Conservation (phyloP, 2,888 invertebrate species). For the Thereva unica region DNA sequence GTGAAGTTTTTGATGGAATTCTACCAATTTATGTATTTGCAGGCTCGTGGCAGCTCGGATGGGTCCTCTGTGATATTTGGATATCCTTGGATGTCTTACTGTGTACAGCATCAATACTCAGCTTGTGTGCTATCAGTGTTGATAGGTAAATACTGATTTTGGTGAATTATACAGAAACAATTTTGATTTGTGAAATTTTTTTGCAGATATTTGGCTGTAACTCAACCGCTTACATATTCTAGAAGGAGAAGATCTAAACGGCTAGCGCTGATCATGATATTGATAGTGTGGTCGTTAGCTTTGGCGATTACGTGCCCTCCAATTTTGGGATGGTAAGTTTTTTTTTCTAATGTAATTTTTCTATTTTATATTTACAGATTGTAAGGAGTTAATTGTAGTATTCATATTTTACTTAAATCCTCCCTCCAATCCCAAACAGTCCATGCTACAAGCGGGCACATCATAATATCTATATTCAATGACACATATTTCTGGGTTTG, state of each 20-base stretch:
- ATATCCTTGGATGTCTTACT: conserved; percentile 89
- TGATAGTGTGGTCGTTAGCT: conserved; percentile 88
- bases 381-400: too few relatives aligned
- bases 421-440: too few relatives aligned
- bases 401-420: too few relatives aligned
- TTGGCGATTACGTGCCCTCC: conserved; percentile 93
- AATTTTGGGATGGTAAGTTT: conserved; percentile 82
- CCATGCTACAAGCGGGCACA: too few relatives aligned
- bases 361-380: too few relatives aligned
- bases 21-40: conserved; percentile 46
- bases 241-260: conserved; percentile 83
- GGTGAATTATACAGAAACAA: neutral
- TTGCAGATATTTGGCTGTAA: conserved; percentile 84
- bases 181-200: conserved; percentile 16
- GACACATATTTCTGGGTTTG: too few relatives aligned
- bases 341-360: neutral
- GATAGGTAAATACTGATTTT: conserved; percentile 62
- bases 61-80: conserved; percentile 88
- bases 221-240: conserved; percentile 89
- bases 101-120: conserved; percentile 91
- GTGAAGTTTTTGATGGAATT: neutral
- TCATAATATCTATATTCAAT: too few relatives aligned
- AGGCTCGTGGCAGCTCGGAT: conserved; percentile 88
- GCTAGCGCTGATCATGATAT: conserved; percentile 82
- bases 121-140: conserved; percentile 89